A percentile compares a stretch with the other conserved stretches of the same genome.
Conservation (phyloP, 1,140 invertebrate genomes). For the Calliopsis andreniformis region DNA sequence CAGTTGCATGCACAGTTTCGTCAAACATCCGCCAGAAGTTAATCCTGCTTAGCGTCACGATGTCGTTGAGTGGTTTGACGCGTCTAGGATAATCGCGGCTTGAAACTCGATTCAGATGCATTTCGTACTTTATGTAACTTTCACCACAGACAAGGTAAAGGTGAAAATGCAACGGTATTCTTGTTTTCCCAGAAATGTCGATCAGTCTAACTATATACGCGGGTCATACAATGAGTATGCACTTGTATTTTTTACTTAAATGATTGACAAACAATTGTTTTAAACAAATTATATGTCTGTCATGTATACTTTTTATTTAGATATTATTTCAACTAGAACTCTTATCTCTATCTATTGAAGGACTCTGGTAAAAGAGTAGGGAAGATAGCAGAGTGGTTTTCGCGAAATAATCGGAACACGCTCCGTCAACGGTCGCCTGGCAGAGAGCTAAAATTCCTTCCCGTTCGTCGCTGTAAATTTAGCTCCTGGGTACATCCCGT, state of each 20-base stretch:
- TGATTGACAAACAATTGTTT: no score
- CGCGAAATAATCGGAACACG: conserved; percentile 49
- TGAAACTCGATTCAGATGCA: conserved; percentile 15
- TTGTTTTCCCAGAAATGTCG: not conserved
- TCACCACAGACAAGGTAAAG: conserved; percentile 26
- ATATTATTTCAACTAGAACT: no score
- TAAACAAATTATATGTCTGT: no score
- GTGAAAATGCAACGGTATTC: conserved; percentile 32
- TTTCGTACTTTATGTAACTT: conserved; percentile 39
- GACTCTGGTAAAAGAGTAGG: no score
- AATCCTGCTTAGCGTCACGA: not conserved
- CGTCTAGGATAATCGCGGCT: not conserved
- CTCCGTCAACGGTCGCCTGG: conserved; percentile 54
- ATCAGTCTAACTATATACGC: not conserved
- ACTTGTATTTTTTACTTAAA: no score
- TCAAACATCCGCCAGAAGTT: not conserved
- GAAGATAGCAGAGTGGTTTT: no score
- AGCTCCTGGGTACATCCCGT: conserved; percentile 48
- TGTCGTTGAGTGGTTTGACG: not conserved
- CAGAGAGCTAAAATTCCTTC: conserved; percentile 47
- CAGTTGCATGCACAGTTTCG: not conserved
- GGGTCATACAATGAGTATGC: no score
- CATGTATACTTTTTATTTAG: no score
- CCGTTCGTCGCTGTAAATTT: conserved; percentile 59
- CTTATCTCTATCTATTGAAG: no score